A percentile compares a stretch with the other conserved stretches of the same genome.
These are phyloP conservation scores for Tiphia femorata DNA, from an alignment of 2,888 invertebrate genomes.

Conservation along the genomic window DNA sequence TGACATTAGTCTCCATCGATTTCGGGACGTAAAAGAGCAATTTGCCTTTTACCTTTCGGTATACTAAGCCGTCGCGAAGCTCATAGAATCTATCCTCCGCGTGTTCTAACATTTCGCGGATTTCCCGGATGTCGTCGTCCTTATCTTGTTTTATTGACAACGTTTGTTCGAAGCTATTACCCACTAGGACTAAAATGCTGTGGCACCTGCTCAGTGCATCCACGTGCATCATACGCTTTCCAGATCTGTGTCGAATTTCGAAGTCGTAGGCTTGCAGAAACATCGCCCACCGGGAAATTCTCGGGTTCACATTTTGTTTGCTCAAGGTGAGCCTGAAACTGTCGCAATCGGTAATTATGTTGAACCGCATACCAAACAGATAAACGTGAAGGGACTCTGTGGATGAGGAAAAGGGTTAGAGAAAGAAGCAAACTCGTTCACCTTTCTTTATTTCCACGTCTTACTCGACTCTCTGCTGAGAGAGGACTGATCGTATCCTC, in stretches of 20 bases:
- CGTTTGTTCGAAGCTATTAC: not conserved
- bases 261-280: constrained; percentile 35
- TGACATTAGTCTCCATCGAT: not conserved
- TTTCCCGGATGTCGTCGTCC: not conserved
- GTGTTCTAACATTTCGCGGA: constrained; percentile 1
- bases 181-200: not conserved
- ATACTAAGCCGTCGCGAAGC: constrained; percentile 8
- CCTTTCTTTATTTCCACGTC: too few relatives aligned
- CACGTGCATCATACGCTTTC: constrained; percentile 14
- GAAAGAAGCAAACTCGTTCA: too few relatives aligned
- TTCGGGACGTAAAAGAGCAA: not conserved
- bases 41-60: constrained; percentile 3
- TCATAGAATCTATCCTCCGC: constrained; percentile 3
- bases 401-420: too few relatives aligned
- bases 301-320: constrained; percentile 32
- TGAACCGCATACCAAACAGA: constrained; percentile 41
- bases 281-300: constrained; percentile 36
- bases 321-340: constrained; percentile 33
- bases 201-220: constrained; percentile 5
- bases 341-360: constrained; percentile 50
- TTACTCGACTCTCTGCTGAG: too few relatives aligned
- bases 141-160: not conserved
- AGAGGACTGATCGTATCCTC: too few relatives aligned
- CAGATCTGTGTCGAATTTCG: constrained; percentile 10
- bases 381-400: too few relatives aligned